Percentiles rank a stretch among this genome's conserved stretches.
These are phyloP conservation scores for Amyelois transitella DNA, from an alignment of 1,140 invertebrate species.

Conservation along the genomic window DNA sequence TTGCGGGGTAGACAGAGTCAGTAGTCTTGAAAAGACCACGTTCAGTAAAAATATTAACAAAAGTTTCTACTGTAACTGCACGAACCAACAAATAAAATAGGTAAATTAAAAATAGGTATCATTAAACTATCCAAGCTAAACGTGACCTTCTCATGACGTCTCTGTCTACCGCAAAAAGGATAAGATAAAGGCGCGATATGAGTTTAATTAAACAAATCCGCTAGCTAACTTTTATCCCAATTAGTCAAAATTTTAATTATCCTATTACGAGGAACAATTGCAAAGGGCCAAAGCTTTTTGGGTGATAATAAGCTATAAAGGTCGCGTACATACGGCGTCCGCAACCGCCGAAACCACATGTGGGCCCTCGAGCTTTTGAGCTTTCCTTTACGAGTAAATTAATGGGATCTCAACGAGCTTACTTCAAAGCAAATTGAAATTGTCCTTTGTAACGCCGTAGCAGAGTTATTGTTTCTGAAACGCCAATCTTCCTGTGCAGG, in stretches of 20 bases:
- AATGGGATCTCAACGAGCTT: constrained; percentile 41
- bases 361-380: constrained; percentile 27
- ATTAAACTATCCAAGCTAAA: too few relatives aligned
- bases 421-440: constrained; percentile 16
- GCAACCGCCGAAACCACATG: constrained; percentile 30
- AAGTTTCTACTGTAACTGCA: too few relatives aligned
- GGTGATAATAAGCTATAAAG: constrained; percentile 10
- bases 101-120: too few relatives aligned
- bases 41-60: too few relatives aligned
- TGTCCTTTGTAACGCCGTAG: not conserved
- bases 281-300: constrained; percentile 7
- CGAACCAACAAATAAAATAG: too few relatives aligned
- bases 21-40: too few relatives aligned
- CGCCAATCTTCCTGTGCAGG: too few relatives aligned
- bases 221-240: not conserved
- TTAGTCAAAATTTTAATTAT: constrained; percentile 7
- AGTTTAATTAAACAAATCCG: not conserved
- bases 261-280: constrained; percentile 10
- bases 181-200: not conserved
- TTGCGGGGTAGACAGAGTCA: too few relatives aligned
- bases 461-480: not conserved
- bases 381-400: constrained; percentile 31
- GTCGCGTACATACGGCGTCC: constrained; percentile 16
- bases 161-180: not conserved
- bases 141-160: too few relatives aligned